Base-by-base conservation (phyloP, 2,888 invertebrate genomes). In the Pherbina coryleti region DNA sequence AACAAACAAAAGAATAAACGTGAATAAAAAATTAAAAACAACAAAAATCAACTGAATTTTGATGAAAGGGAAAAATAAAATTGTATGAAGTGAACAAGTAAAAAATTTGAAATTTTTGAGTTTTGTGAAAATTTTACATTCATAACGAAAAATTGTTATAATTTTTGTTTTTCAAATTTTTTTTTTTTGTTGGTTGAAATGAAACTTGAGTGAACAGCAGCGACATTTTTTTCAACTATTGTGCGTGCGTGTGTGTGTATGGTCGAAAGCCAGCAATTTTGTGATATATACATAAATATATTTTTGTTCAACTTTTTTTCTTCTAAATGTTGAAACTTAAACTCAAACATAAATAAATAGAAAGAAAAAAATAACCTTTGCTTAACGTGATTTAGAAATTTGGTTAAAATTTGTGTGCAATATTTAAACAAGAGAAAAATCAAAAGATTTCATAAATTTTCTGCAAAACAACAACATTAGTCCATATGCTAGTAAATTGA, bases 121-220 rank as follows among this genome's bases (percentile, higher is more conserved):
- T 60, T 70, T 53, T 55, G 53, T 70, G 70, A 53, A 72, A 73
- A 73, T 51, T 28, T 71, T 55, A 11, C 60, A 64, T 64, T 64
- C n/a, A 31, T 31, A 64, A 64, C 34, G 17, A 64, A 64, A 64
- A 28, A 31, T 31, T 44, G 44, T 44, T 44, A 11, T 11, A 44
- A 44, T 31, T 31, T 64, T 31, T 28, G 28, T n/a, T 64, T 64
- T 44, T 44, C 44, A 44, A 44, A 11, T 44, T 11, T 11, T 37
- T 44, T 44, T 11, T 44, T n/a, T 31, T 31, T 31, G n/a, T n/a
- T n/a, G n/a, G 44, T 69, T 34, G 17, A 49, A 49, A 25, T 49
- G 25, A 73, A 62, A 44, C 49, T 73, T 49, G 22, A 19, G 55
- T 72, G 37, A 72, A 57, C 28, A 19, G 34, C 19, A 51, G 49